Conservation (phyloP, 2,113 vertebrate genomes). For the Penelope pileata region DNA sequence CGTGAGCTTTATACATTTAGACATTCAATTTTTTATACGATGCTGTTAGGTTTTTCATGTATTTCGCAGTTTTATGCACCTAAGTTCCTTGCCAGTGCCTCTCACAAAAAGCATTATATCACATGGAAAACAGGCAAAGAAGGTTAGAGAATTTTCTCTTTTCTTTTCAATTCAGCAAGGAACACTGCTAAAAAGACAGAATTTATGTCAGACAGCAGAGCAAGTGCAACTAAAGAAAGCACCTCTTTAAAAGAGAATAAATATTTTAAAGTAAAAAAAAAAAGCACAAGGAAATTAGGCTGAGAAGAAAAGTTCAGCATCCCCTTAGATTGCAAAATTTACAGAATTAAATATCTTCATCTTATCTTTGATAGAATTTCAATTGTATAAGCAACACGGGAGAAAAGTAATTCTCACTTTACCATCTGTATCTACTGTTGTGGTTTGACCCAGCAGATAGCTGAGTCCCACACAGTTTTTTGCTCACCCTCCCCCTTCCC, state of each 20-base stretch:
- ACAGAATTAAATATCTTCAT: background rate
- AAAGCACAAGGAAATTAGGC: background rate
- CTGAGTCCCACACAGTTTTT: too few species aligned
- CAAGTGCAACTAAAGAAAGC: background rate
- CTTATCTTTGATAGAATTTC: background rate
- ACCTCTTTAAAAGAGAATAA: background rate
- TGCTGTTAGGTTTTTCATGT: conserved; percentile 48
- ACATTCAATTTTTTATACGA: conserved; percentile 20
- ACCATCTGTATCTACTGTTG: background rate
- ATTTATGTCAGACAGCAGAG: background rate
- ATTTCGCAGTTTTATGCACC: conserved; percentile 55
- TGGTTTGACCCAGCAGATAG: too few species aligned
- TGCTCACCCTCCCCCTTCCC: too few species aligned
- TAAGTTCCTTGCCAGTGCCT: background rate
- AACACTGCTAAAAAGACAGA: background rate
- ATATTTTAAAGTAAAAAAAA: background rate
- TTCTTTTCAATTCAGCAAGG: conserved; percentile 1
- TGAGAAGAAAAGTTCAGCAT: background rate
- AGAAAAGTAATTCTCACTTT: background rate
- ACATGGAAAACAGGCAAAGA: background rate
- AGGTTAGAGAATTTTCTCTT: background rate
- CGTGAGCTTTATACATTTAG: conserved; percentile 29
- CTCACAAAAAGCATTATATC: conserved; percentile 28
- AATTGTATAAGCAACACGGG: background rate
- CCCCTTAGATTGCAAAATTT: background rate